Evolutionary conservation across 2,888 invertebrate species (phyloP).

Genomic region (Synergus laeviventris): DNA sequence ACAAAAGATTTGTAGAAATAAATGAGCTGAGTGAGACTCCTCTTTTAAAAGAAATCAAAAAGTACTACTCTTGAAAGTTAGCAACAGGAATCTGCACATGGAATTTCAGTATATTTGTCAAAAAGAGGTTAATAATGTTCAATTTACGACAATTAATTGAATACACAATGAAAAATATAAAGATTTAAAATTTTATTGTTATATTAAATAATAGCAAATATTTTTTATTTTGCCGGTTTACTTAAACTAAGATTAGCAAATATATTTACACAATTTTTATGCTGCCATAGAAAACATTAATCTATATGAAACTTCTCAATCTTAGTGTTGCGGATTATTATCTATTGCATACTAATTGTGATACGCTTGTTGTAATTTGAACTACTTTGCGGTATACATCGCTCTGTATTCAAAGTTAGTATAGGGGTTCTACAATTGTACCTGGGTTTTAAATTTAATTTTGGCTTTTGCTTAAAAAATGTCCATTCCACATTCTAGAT

Average conservation of each 20-base stretch:
- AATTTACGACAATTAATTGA: not conserved
- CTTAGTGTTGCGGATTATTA: not conserved
- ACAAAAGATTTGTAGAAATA: conserved; percentile 90
- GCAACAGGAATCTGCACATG: not conserved
- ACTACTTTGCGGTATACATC: not conserved
- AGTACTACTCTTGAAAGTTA: conserved; percentile 83
- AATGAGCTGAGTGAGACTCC: conserved; percentile 88
- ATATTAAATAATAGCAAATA: not conserved
- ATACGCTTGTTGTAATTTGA: not conserved
- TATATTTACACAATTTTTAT: not conserved
- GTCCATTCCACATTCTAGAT: not conserved
- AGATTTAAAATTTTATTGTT: not conserved
- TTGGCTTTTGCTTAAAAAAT: not conserved
- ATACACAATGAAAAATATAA: not conserved
- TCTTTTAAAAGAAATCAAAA: conserved; percentile 86
- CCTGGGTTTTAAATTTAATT: not conserved
- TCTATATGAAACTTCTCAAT: not conserved
- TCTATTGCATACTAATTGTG: not conserved
- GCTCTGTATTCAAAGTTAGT: not conserved
- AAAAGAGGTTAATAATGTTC: not conserved
- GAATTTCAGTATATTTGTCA: not conserved
- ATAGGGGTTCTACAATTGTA: not conserved
- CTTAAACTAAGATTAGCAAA: not conserved
- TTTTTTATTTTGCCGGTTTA: not conserved
- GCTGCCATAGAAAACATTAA: not conserved